Base-by-base conservation (phyloP, 2,113 vertebrate species). In the Picathartes gymnocephalus region DNA sequence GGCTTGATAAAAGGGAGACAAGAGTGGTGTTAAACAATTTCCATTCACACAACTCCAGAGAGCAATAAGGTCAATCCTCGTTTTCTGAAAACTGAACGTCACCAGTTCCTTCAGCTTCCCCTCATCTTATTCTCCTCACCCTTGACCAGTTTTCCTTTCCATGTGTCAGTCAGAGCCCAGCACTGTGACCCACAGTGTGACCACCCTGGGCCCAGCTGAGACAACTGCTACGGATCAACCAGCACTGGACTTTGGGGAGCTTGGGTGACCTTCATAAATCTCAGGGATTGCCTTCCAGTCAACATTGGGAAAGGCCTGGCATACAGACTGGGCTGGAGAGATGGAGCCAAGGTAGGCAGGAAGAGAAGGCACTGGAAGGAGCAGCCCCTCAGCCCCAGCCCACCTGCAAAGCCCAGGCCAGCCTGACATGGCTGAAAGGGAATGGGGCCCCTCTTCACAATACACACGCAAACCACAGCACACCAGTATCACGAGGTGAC, bases 171-270 rank as follows among this genome's bases (percentile, higher is more conserved):
- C 31, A 42, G 31, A 70, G 25, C 24, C 4, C 2, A 1, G 54
- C 10, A 30, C 35, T 50, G 54, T 12, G 31, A 51, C 13, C 24
- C 37, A 50, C 12, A 19, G 20, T 1, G 30, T 12, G 30, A 35
- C 24, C 3, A 1, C 20, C 24, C 31, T 30, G 44, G 7, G 24
- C 8, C 19, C 35, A 50, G 54, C 15, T 50, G 35, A 15, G 15
- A 42, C 0, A 0, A 50, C 2, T n/a, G 19, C 35, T 23, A 19
- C 0, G 2, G 10, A 50, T 50, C 12, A 42, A 15, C 3, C 12
- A 60, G 37, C 19, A 30, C 37, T 7, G 37, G 44, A 35, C 6
- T 15, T 40, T 30, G 31, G 12, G 37, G 15, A 35, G 13, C 13
- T 20, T 60, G 24, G 15, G 30, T 28, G 65, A 28, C 30, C 18